Conservation (phyloP, 2,797 vertebrate genomes). For the Amphiprion clarkii region DNA sequence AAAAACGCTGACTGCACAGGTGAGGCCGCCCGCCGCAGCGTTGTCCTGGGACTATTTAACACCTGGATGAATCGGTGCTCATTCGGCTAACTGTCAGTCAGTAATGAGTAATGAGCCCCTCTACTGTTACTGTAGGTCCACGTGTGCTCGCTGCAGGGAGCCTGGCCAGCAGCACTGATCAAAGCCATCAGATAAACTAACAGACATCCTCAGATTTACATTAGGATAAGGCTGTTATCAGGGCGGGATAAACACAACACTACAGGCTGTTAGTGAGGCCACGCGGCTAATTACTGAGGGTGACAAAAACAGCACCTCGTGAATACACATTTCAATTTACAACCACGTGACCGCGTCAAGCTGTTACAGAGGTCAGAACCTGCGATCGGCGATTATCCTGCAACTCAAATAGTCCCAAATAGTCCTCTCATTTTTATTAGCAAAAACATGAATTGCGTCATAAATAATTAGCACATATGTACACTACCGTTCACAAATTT, state of each 20-base stretch:
- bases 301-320: slow-evolving; percentile 70
- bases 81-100: not conserved
- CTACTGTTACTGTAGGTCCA: slow-evolving; percentile 47
- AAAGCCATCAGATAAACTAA: slow-evolving; percentile 54
- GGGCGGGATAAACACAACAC: slow-evolving; percentile 30
- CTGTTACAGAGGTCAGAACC: not conserved
- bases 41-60: not conserved
- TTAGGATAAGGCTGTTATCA: slow-evolving; percentile 58
- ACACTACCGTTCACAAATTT: too few species aligned
- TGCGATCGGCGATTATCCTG: too few species aligned
- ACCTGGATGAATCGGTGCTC: slow-evolving; percentile 22
- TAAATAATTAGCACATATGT: too few species aligned
- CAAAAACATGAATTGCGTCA: too few species aligned
- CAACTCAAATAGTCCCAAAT: too few species aligned
- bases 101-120: not conserved
- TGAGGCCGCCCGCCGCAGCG: not conserved
- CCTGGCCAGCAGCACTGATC: slow-evolving; percentile 11
- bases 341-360: slow-evolving; percentile 5
- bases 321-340: slow-evolving; percentile 64
- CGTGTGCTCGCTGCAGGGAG: slow-evolving; percentile 59
- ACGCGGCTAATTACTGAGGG: slow-evolving; percentile 68
- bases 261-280: slow-evolving; percentile 1
- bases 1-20: not conserved
- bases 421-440: too few species aligned
- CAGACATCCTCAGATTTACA: slow-evolving; percentile 56